Evolutionary conservation across 2,797 vertebrate genomes (phyloP).

Genomic region (Agapornis canus): DNA sequence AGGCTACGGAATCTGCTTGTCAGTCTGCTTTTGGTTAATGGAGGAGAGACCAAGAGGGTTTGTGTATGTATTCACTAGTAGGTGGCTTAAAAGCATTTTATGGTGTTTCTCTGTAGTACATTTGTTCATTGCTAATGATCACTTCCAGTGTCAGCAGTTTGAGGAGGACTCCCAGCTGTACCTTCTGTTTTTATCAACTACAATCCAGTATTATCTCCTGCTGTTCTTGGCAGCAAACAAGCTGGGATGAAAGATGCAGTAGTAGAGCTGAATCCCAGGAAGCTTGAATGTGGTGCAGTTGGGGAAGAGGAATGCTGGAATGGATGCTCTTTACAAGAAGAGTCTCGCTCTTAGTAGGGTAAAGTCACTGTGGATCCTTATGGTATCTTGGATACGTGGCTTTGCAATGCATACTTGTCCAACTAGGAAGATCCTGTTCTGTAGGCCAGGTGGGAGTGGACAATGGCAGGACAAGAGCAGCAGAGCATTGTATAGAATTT

Average conservation of each 20-base stretch:
- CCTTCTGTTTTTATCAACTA: not conserved
- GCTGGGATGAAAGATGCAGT: not conserved
- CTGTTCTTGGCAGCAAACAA: not conserved
- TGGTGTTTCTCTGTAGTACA: not conserved
- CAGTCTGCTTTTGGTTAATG: not conserved
- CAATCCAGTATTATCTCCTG: not conserved
- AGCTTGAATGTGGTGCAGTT: rapidly evolving
- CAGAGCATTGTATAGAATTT: rapidly evolving
- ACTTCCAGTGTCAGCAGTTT: not conserved
- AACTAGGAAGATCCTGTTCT: not conserved
- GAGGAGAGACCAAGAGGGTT: not conserved
- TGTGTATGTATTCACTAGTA: not conserved
- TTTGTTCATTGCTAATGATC: not conserved
- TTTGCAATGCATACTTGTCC: rapidly evolving
- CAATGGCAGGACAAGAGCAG: not conserved
- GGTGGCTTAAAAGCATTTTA: not conserved
- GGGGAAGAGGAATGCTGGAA: not conserved
- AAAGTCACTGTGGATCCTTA: not conserved
- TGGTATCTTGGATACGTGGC: rapidly evolving
- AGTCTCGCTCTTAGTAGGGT: not conserved
- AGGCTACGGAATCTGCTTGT: not conserved
- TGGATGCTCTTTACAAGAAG: not conserved
- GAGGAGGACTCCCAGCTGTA: not conserved
- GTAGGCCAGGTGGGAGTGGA: not conserved
- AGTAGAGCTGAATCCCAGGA: not conserved